Base-by-base conservation (phyloP, 30 jellyfish, hydroid and myxozoan genomes). In the Hydractinia echinata region DNA sequence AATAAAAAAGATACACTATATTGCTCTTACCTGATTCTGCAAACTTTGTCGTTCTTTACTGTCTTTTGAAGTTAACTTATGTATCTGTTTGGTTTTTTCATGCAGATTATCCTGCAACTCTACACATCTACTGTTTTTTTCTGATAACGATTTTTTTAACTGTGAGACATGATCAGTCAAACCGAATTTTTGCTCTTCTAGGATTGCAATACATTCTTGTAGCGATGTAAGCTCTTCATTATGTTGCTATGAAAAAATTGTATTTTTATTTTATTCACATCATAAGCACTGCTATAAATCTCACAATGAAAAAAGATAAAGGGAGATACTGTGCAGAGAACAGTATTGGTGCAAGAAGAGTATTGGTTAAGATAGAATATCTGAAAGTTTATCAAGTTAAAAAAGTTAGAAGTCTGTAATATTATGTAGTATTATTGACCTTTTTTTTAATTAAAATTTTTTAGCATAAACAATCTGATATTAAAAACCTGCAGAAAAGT, bases 11-110 rank as follows among this genome's bases (percentile, higher is more conserved):
- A 30, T 30, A 30, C 44, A 0, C 44, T n/a, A n/a, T 9, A 68
- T 15, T n/a, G 18, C 1, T 8, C 62, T 19, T 16, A 74, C 83
- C 77, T 74, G 69, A 11, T 74, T 48, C 54, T 74, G 61, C 13
- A 74, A 67, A 49, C 13, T 13, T 4, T 18, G 58, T 74, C 68
- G 66, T 5, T 52, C 83, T n/a, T 49, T 66, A 49, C 66, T 58
- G 54, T 74, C 83, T n/a, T 54, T 74, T 44, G 20, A 55, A 4
- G 16, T 64, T 9, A 64, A 51, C 16, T 64, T 51, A 7, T 64
- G 74, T 13, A 64, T 49, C 68, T 74, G 69, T 55, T 74, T 74
- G 51, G 83, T 74, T 74, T 74, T 74, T 15, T 9, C 20, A 77
- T 74, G 61, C 4, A 74, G 14, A 4, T 44, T 4, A 48, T 74